Evolutionary conservation across 2,113 vertebrate genomes (phyloP).

Genomic region (Saguinus midas): DNA sequence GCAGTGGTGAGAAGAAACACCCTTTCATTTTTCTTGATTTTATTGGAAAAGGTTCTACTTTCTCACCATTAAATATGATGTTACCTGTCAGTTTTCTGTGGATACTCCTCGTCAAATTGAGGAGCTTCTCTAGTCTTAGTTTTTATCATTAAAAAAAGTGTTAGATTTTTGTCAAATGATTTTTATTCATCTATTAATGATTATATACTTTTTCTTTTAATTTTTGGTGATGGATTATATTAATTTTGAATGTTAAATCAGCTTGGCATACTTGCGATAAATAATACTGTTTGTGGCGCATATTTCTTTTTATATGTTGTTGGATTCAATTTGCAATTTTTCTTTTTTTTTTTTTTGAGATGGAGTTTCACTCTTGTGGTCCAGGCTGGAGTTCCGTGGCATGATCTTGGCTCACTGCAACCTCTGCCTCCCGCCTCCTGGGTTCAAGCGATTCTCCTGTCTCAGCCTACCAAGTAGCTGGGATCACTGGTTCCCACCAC

Average conservation of each 20-base stretch:
- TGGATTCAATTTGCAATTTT: background rate
- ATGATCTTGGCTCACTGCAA: no score
- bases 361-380: no score
- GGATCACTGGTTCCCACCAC: no score
- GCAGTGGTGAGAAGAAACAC: background rate
- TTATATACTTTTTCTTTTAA: background rate
- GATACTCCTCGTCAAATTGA: background rate
- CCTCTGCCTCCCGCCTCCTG: no score
- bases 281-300: background rate
- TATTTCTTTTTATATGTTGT: background rate
- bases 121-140: background rate
- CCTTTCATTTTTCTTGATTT: background rate
- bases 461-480: no score
- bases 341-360: no score
- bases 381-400: no score
- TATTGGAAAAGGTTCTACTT: background rate
- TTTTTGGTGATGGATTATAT: background rate
- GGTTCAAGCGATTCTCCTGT: no score
- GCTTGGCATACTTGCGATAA: background rate
- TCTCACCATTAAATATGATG: background rate
- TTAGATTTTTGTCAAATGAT: background rate
- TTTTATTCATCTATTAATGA: background rate
- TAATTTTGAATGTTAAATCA: background rate
- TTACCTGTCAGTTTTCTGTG: background rate
- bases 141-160: background rate